Conservation (phyloP, 2,888 invertebrate genomes). For the Epistrophella euchroma region DNA sequence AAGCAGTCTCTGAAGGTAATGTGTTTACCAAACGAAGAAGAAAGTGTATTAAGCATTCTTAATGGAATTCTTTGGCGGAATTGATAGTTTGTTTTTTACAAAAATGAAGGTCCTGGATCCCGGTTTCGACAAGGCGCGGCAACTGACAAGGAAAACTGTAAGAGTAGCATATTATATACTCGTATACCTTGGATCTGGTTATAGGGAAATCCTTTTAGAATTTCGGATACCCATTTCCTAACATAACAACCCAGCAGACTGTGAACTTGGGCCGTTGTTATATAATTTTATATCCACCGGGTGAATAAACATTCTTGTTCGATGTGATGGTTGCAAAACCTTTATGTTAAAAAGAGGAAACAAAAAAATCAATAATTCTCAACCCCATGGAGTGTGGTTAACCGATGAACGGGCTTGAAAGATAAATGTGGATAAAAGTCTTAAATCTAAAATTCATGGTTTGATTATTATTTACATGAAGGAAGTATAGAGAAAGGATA, state of each 20-base stretch:
- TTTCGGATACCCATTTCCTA: conserved; percentile 24
- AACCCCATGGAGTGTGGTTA: conserved; percentile 46
- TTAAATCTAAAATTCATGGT: conserved; percentile 59
- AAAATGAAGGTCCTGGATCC: conserved; percentile 19
- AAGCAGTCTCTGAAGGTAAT: conserved; percentile 72
- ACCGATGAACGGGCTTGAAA: conserved; percentile 60
- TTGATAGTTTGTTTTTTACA: conserved; percentile 64
- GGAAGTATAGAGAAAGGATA: conserved; percentile 24
- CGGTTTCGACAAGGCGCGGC: neutral
- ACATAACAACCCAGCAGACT: conserved; percentile 25
- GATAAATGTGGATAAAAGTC: conserved; percentile 51
- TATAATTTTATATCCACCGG: conserved; percentile 31
- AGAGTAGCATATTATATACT: no score
- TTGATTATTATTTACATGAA: conserved; percentile 50
- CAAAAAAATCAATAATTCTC: conserved; percentile 57
- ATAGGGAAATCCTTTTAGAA: conserved; percentile 36
- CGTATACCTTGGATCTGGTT: conserved; percentile 4
- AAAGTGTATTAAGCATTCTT: conserved; percentile 69
- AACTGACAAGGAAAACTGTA: no score
- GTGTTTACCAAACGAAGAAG: conserved; percentile 65
- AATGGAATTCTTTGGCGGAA: conserved; percentile 69
- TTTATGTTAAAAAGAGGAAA: neutral
- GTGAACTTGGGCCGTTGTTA: conserved; percentile 30
- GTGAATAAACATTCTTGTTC: conserved; percentile 33
- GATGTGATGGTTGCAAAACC: neutral